Conservation (phyloP, 2,113 vertebrate genomes). For the Empidonax traillii region DNA sequence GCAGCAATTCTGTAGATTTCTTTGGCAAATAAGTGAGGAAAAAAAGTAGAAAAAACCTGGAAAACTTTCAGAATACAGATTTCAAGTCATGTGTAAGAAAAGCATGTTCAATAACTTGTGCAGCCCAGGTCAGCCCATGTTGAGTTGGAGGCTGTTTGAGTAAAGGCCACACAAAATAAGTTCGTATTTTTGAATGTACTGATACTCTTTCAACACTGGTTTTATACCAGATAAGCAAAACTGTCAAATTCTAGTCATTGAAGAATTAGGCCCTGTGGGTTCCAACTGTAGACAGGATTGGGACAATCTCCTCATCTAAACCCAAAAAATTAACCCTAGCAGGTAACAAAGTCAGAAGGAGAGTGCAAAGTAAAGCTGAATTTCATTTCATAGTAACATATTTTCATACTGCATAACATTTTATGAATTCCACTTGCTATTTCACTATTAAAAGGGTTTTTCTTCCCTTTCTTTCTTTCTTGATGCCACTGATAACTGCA, state of each 20-base stretch:
- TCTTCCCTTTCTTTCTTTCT: not conserved
- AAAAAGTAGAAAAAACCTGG: not conserved
- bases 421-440: not conserved
- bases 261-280: not conserved
- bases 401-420: not conserved
- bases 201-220: not conserved
- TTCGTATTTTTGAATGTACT: not conserved
- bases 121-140: accelerated
- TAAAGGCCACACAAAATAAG: not conserved
- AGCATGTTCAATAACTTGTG: accelerated
- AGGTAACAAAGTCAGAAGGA: not conserved
- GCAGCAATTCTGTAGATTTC: accelerated
- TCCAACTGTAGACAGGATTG: not conserved
- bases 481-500: slow-evolving; percentile 17
- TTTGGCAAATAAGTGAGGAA: not conserved
- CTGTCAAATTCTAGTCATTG: not conserved
- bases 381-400: not conserved
- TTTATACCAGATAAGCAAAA: not conserved
- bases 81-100: not conserved
- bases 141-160: not conserved
- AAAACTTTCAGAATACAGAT: not conserved
- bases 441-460: not conserved
- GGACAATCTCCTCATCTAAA: not conserved
- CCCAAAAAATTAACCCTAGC: not conserved
- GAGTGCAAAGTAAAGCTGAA: not conserved